Evolutionary conservation across 2,888 invertebrate genomes (phyloP).

Genomic region (Perizoma affinitatum): DNA sequence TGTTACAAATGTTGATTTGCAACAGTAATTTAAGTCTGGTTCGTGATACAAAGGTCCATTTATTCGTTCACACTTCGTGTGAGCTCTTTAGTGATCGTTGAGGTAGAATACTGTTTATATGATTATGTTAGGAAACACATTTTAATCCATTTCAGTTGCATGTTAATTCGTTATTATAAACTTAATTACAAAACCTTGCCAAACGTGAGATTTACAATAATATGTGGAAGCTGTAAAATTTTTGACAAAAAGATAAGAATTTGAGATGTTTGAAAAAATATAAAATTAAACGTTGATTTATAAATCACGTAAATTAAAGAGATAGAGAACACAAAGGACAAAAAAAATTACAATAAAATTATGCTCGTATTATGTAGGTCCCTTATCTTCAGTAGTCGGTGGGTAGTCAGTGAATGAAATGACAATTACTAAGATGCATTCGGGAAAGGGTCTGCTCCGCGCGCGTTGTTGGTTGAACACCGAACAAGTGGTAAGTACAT

Average conservation of each 20-base stretch:
- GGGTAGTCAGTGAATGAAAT: conserved; percentile 48
- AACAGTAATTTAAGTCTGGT: not conserved
- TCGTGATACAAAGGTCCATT: conserved; percentile 16
- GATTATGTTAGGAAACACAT: conserved; percentile 21
- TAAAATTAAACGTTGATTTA: not conserved
- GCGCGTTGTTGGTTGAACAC: not conserved
- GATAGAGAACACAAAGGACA: not conserved
- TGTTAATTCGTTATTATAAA: conserved; percentile 15
- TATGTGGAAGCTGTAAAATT: conserved; percentile 77
- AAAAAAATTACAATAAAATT: conserved; percentile 27
- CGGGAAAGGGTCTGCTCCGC: conserved; percentile 42
- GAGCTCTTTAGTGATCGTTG: conserved; percentile 30
- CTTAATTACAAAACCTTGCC: conserved; percentile 46
- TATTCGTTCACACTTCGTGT: conserved; percentile 25
- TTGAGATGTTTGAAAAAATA: conserved; percentile 1
- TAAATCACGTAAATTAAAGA: not conserved
- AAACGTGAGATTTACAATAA: conserved; percentile 77
- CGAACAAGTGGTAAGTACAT: conserved; percentile 7
- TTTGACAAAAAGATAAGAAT: conserved; percentile 21
- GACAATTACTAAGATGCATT: conserved; percentile 64
- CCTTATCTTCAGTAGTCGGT: conserved; percentile 45
- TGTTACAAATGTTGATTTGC: conserved; percentile 4
- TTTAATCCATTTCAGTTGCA: no score
- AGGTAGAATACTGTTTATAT: conserved; percentile 30
- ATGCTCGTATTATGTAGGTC: conserved; percentile 32